phyloP scores from a whole-genome alignment of 2,113 vertebrate genomes.

The Laticauda laticaudata region DNA sequence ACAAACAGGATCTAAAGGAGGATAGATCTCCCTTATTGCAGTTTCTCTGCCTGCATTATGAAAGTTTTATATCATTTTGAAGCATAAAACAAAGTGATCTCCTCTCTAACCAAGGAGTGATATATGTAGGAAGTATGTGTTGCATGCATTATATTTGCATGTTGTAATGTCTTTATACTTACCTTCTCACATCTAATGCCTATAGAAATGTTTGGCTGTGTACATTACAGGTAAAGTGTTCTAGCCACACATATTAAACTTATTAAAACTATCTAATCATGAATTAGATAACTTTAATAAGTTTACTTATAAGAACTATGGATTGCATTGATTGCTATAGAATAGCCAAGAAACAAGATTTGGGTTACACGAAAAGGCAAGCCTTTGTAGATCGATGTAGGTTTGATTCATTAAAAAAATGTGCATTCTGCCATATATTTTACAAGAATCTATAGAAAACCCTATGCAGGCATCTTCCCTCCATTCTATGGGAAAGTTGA shows the following conservation, averaged over 20 bases:
- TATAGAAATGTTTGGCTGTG: not conserved
- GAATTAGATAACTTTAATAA: not conserved
- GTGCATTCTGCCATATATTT: not conserved
- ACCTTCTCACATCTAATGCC: not conserved
- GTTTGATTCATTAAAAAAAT: not conserved
- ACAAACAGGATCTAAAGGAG: not conserved
- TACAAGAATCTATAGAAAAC: not conserved
- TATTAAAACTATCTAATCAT: not conserved
- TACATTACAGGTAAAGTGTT: not conserved
- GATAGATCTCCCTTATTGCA: not conserved
- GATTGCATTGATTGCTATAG: not conserved
- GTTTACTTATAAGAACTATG: not conserved
- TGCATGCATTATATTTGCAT: not conserved
- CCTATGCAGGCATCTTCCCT: not conserved
- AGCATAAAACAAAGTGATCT: not conserved
- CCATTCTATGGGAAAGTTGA: not conserved
- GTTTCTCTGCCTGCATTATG: not conserved
- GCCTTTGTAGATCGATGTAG: not conserved
- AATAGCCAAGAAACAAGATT: not conserved
- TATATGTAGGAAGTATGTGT: not conserved
- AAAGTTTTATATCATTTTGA: not conserved
- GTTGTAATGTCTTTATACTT: not conserved
- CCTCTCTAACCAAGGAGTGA: not conserved
- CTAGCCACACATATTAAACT: not conserved
- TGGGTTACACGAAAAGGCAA: not conserved